Conservation (phyloP, 2,797 vertebrate genomes). For the Mionectes olivaceus region DNA sequence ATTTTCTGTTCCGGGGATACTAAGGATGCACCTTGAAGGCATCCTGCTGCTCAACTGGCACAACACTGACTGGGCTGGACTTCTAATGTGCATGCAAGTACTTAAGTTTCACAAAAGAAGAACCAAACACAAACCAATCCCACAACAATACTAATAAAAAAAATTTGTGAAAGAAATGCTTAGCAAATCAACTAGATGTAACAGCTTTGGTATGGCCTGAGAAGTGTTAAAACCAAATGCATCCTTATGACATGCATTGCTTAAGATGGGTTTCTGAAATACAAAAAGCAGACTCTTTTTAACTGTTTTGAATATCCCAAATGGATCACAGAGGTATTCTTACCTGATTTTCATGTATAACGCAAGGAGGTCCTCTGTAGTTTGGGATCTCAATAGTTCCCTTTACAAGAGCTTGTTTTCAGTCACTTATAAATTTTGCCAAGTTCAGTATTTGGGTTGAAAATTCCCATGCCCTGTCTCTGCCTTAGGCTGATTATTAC, state of each 20-base stretch:
- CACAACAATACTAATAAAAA: not conserved
- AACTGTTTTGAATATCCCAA: not conserved
- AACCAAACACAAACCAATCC: not conserved
- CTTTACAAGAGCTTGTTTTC: not conserved
- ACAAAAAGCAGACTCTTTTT: not conserved
- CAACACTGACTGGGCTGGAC: not conserved
- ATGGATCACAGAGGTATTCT: not conserved
- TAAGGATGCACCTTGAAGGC: not conserved
- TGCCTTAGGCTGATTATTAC: conserved; percentile 39
- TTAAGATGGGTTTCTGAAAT: not conserved
- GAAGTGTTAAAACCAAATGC: not conserved
- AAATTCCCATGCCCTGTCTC: conserved; percentile 30
- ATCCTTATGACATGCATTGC: not conserved
- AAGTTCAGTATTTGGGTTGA: conserved; percentile 25
- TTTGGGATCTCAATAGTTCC: not conserved
- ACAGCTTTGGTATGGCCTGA: not conserved
- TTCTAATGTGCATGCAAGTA: not conserved
- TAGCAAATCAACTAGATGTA: not conserved
- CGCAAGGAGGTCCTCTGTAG: not conserved
- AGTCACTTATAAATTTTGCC: conserved; percentile 11
- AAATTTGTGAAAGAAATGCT: not conserved
- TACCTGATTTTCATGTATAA: not conserved
- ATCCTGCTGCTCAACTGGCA: not conserved
- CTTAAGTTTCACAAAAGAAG: not conserved
- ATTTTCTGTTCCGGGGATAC: not conserved